These are phyloP conservation scores for Protophormia terraenovae DNA, from an alignment of 2,888 invertebrate species.

Conservation along the genomic window DNA sequence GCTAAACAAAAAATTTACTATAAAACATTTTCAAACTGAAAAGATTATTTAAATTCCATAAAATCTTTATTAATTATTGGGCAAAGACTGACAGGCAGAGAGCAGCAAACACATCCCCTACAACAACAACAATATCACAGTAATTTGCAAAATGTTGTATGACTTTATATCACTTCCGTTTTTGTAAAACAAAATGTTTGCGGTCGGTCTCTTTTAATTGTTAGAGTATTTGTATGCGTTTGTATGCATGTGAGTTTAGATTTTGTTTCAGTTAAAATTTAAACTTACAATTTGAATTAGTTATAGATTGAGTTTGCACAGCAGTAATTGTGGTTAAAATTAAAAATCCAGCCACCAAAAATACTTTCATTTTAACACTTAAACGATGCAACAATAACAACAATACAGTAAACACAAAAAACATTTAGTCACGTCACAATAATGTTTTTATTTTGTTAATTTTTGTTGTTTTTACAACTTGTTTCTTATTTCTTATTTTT, in stretches of 20 bases:
- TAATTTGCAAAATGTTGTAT: neutral
- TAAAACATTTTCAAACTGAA: too few species aligned
- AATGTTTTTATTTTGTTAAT: neutral
- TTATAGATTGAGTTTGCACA: conserved; percentile 35
- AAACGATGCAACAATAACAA: neutral
- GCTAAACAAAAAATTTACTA: neutral
- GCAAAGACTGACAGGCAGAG: neutral
- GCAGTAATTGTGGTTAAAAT: conserved; percentile 33
- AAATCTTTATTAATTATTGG: neutral
- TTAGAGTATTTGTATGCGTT: neutral
- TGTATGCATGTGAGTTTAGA: neutral
- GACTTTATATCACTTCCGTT: conserved; percentile 37
- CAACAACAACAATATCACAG: neutral
- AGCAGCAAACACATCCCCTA: neutral
- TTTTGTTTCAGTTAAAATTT: neutral
- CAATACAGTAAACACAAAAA: neutral
- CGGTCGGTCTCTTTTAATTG: neutral
- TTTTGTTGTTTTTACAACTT: neutral
- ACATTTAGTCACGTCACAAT: conserved; percentile 35
- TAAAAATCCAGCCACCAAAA: conserved; percentile 3
- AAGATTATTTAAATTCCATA: neutral
- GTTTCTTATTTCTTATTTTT: neutral
- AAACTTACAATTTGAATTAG: conserved; percentile 57
- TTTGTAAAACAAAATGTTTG: conserved; percentile 4
- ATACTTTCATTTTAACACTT: conserved; percentile 55